A percentile compares a stretch with the other conserved stretches of the same genome.
phyloP scores from a whole-genome alignment of 2,797 vertebrate genomes.

The Pipistrellus pipistrellus region DNA sequence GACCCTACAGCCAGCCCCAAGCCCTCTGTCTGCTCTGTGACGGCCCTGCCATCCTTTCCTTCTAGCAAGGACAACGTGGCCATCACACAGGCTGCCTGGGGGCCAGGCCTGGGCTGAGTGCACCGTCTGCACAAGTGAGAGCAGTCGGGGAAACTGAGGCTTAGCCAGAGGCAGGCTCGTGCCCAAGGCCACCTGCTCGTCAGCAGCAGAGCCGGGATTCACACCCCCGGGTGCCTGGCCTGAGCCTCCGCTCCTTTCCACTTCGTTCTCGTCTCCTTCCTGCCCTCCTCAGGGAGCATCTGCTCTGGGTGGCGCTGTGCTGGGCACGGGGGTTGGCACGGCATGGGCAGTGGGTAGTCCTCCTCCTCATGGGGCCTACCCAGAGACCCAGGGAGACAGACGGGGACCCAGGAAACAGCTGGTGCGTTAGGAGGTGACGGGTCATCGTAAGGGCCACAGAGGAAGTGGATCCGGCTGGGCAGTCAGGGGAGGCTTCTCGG shows the following conservation, averaged over 20 bases:
- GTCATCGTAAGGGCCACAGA: accelerated
- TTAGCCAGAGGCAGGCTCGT: not conserved
- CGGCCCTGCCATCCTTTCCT: not conserved
- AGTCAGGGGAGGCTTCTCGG: not conserved
- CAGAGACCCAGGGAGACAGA: not conserved
- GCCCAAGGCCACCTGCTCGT: not conserved
- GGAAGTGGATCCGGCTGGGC: not conserved
- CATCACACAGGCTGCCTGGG: not conserved
- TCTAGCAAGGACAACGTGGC: not conserved
- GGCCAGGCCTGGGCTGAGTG: not conserved
- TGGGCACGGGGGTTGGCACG: not conserved
- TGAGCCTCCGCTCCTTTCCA: accelerated
- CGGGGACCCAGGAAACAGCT: not conserved
- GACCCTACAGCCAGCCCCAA: not conserved
- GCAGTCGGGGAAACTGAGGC: not conserved
- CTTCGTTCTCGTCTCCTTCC: not conserved
- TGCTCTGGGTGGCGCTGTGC: not conserved
- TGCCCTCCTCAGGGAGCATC: not conserved
- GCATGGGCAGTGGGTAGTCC: too few relatives aligned
- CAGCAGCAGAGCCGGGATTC: not conserved
- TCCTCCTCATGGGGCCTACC: not conserved
- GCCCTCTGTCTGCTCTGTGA: not conserved
- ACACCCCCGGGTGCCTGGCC: accelerated
- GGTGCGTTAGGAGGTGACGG: not conserved
- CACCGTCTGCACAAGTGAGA: not conserved